Base-by-base conservation (phyloP, 2,113 vertebrate genomes). In the Cynocephalus volans region DNA sequence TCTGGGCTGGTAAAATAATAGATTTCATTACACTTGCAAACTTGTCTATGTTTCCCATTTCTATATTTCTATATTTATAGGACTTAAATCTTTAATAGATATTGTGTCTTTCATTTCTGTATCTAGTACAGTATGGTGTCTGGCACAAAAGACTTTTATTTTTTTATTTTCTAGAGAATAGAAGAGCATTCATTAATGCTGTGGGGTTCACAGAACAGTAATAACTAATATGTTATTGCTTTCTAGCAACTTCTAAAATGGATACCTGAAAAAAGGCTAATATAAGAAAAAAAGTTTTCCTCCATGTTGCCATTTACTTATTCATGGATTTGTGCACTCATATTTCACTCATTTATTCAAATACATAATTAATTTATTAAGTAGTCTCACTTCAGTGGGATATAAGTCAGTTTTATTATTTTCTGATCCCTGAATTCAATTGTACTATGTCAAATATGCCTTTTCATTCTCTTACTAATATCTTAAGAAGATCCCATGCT, bases 401-500 rank as follows among this genome's bases (percentile, higher is more conserved):
- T 67, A 72, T 60, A 70, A 87, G 76, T 88, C 3, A 33, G 1
- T 64, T 90, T 79, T 84, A 60, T 77, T 54, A 90, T 88, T 95
- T 88, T 88, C 41, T 88, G 14, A 80, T 36, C 17, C 14, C 24
- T 80, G 12, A 90, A 75, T 95, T 94, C 41, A 94, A 67, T 18
- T 48, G 4, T 54, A 45, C 11, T 54, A 17, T 84, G 24, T 87
- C 72, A 90, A 84, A 79, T 60, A 72, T 65, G 10, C 1, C 62
- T 72, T 88, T 85, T 31, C 8, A 33, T 91, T 79, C 11, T 92
- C 67, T 90, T 64, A 79, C 18, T 95, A 80, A 84, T 24, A 6
- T 58, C 6, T 60, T 60, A 62, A 24, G 21, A 65, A 86, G 12
- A 19, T 33, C 6, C 26, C 8, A 31, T 83, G 7, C 0, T 91